Base-by-base conservation (phyloP, 37 sponge, comb jelly and placozoan species). In the Chondrilla cf. caribensis region DNA sequence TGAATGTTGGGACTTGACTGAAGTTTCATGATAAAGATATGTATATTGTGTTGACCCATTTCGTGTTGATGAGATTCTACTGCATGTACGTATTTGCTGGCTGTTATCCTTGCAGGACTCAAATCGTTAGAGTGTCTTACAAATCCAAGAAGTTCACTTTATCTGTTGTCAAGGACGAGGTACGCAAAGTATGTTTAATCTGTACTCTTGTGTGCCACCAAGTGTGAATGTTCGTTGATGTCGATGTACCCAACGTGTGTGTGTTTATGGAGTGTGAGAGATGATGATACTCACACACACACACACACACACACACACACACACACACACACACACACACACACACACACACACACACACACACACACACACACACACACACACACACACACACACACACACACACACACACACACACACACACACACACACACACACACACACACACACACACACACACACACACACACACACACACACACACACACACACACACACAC, bases 141-240 rank as follows among this genome's bases (percentile, higher is more conserved):
- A 81, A 81, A 36, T 59, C 60, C 60, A 81, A 81, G 65, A 81
- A 60, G 42, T 65, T 62, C 25, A 65, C 43, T 9, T 22, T 81
- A 7, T 58, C 60, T 35, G 82, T 81, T 29, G n/a, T 42, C 24
- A 62, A 62, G 42, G 65, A 81, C 1, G 60, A 62, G 82, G 82
- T 81, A 38, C 2, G 76, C 22, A 25, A 4, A 68, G 3, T 35
- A 29, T 68, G 33, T 68, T n/a, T n/a, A n/a, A 11, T 47, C 9
- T 47, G 51, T 47, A 11, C 11, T 6, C 11, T 6, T 47, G 51
- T 47, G 51, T 47, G 51, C 11, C 9, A 14, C 9, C 11, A 11
- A 14, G 51, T 47, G 51, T 47, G 51, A 14, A 11, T 47, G 51
- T 11, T 14, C 51, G 51, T 47, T 6, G 9, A 47, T 47, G 51